Base-by-base conservation (phyloP, 2,888 invertebrate genomes). In the Tetropium fuscum region DNA sequence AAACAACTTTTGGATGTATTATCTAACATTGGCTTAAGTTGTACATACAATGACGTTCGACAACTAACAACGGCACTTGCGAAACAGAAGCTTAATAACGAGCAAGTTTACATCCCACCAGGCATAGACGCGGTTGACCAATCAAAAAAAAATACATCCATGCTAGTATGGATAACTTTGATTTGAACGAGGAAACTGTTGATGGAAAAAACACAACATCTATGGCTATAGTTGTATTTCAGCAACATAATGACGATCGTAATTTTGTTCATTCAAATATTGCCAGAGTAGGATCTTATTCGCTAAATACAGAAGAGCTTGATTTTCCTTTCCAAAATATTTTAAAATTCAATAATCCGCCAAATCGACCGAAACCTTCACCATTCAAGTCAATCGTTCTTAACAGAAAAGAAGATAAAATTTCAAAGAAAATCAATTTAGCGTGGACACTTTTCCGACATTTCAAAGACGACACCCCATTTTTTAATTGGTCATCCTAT, bases 241-340 rank as follows among this genome's bases (percentile, higher is more conserved):
- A 53, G 30, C 25, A 53, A 41, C 13, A 53, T 16, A 10, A 16
- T 30, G 47, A 47, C 30, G 34, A 15, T 65, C 63, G 54, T 15
- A 60, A 62, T 43, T 41, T 63, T 7, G 71, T 70, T 49, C 70
- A 70, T 53, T 71, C n/a, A 11, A 3, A 11, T 5, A 13, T 34
- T 13, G 6, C 15, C 13, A 11, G 6, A 13, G 32, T 11, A 3
- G 32, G 13, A 13, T 13, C 11, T 13, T 13, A 13, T 13, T 3
- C 32, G 11, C 13, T 11, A 13, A 32, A 13, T 13, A 32, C 4
- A 4, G 11, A 27, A 27, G 7, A 27, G n/a, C 2, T 2, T 27
- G 2, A 27, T 3, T n/a, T 27, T n/a, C n/a, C 8, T 27, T 7
- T 7, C n/a, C 27, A 27, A n/a, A 7, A 27, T n/a, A 27, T 27